phyloP scores from a whole-genome alignment of 2,113 vertebrate species.

The Nanorana parkeri region DNA sequence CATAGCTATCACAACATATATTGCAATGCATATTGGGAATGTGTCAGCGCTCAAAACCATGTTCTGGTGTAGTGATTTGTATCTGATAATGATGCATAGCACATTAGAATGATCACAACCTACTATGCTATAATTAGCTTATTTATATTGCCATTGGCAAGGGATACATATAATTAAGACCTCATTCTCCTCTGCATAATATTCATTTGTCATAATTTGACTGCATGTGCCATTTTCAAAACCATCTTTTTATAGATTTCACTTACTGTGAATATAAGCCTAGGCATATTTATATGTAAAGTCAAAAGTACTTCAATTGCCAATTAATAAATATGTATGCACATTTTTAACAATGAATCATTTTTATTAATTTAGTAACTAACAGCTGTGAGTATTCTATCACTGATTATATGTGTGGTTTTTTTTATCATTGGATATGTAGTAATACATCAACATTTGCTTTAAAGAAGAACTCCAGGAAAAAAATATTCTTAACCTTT shows the following conservation, averaged over 20 bases:
- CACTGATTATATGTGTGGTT: too few relatives aligned
- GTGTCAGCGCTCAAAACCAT: neutral
- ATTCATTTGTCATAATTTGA: constrained; percentile 39
- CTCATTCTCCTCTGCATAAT: constrained; percentile 13
- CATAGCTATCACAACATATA: neutral
- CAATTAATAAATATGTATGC: too few relatives aligned
- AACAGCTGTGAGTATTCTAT: too few relatives aligned
- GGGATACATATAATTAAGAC: constrained; percentile 37
- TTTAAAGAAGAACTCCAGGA: too few relatives aligned
- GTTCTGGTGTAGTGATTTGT: neutral
- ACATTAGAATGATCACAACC: neutral
- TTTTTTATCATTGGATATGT: too few relatives aligned
- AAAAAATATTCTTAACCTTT: too few relatives aligned
- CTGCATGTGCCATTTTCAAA: constrained; percentile 12
- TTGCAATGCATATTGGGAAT: constrained; percentile 8
- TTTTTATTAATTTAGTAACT: too few relatives aligned
- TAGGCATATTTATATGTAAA: neutral
- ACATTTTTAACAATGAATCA: too few relatives aligned
- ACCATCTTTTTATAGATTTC: constrained; percentile 1
- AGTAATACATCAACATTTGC: too few relatives aligned
- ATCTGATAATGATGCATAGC: constrained; percentile 28
- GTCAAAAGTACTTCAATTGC: too few relatives aligned
- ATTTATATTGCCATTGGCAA: constrained; percentile 6
- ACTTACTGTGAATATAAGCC: neutral
- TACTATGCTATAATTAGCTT: constrained; percentile 27